phyloP scores from a whole-genome alignment of 1,140 invertebrate genomes.

The Drosophila elegans region DNA sequence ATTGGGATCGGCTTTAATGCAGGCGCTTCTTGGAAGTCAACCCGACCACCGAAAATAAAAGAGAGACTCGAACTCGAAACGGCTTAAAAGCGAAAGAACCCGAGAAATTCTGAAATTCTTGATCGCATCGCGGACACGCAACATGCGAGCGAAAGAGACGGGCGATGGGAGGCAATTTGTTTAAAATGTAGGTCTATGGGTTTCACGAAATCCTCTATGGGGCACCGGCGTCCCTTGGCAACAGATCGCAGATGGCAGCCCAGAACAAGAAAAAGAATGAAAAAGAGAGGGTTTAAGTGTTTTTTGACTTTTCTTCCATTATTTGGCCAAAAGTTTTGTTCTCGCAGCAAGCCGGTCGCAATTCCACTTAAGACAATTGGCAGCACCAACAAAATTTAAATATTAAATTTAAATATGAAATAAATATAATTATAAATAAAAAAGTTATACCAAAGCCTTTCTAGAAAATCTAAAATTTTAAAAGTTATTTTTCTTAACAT shows the following conservation, averaged over 20 bases:
- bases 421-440: not conserved
- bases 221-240: conserved; percentile 54
- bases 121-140: conserved; percentile 66
- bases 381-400: not conserved
- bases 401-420: too few species aligned
- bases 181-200: conserved; percentile 84
- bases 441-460: too few species aligned
- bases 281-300: conserved; percentile 8
- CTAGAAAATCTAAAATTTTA: too few species aligned
- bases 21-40: conserved; percentile 71
- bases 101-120: conserved; percentile 60
- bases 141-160: conserved; percentile 31
- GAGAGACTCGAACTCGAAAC: conserved; percentile 31
- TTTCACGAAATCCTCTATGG: conserved; percentile 78
- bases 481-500: too few species aligned
- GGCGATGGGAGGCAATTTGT: conserved; percentile 65
- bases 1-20: conserved; percentile 44
- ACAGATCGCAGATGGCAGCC: conserved; percentile 31
- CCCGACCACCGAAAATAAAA: conserved; percentile 53
- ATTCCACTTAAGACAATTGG: conserved; percentile 55
- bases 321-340: conserved; percentile 58
- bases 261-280: conserved; percentile 8
- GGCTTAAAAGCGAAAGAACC: conserved; percentile 54
- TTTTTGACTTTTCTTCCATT: conserved; percentile 57
- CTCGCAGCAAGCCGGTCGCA: conserved; percentile 43